A percentile compares a stretch with the other conserved stretches of the same genome.
Conservation (phyloP, 2,113 vertebrate species). For the Heterotis niloticus region DNA sequence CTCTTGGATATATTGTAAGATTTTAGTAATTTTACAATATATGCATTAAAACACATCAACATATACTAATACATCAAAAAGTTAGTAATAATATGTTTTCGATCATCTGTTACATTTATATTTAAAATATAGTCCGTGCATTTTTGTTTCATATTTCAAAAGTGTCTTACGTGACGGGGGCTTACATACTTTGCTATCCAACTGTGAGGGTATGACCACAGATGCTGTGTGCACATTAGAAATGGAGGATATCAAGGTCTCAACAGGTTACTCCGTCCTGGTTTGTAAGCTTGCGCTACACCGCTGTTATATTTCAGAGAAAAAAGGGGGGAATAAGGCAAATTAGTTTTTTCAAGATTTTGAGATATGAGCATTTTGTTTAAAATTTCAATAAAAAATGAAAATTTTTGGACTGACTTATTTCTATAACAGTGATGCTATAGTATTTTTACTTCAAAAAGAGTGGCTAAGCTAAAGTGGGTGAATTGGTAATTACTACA, state of each 20-base stretch:
- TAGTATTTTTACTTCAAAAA: not conserved
- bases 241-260: not conserved
- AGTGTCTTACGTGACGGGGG: not conserved
- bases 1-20: not conserved
- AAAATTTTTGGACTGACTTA: not conserved
- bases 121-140: constrained; percentile 12
- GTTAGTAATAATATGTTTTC: not conserved
- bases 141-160: constrained; percentile 17
- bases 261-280: not conserved
- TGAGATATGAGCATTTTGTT: not conserved
- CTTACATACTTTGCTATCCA: not conserved
- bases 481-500: no score
- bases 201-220: not conserved
- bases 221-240: not conserved
- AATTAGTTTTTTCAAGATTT: not conserved
- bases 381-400: not conserved
- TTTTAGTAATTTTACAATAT: not conserved
- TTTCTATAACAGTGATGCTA: not conserved
- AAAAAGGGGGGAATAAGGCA: not conserved
- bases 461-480: not conserved
- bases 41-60: not conserved
- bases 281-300: not conserved
- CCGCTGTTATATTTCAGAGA: not conserved
- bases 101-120: not conserved
- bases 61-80: not conserved